Conservation (phyloP, 2,797 vertebrate genomes). For the Myripristis murdjan region DNA sequence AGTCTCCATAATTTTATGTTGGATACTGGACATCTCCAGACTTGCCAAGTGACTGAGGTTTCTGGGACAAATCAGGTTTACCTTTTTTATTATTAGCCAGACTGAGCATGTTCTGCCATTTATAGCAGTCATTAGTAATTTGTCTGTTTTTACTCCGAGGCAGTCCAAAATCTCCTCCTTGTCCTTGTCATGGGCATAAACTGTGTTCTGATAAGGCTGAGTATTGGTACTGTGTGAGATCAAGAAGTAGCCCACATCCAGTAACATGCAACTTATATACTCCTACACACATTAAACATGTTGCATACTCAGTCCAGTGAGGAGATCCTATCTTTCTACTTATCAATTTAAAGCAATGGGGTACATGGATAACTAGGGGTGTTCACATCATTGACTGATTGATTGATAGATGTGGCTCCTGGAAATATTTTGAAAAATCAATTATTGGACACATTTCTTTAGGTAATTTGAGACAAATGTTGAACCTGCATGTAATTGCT, state of each 20-base stretch:
- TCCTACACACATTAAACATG: no score
- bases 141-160: constrained; percentile 58
- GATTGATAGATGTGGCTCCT: no score
- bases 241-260: constrained; percentile 12
- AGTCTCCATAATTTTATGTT: no score
- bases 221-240: constrained; percentile 19
- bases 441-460: no score
- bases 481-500: no score
- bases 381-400: not conserved
- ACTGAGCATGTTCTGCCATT: constrained; percentile 72
- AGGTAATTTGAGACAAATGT: no score
- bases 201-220: constrained; percentile 32
- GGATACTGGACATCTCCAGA: no score
- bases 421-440: no score
- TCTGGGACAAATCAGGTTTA: constrained; percentile 78
- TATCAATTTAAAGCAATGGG: no score
- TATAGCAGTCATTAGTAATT: constrained; percentile 72
- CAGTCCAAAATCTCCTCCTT: constrained; percentile 41
- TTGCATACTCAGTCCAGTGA: no score
- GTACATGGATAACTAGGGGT: not conserved
- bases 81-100: constrained; percentile 71
- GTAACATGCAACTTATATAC: not conserved
- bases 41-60: constrained; percentile 76
- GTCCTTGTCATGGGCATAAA: constrained; percentile 50
- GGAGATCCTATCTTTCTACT: no score